Evolutionary conservation across 64 coral and sea anemone genomes (phyloP).

Genomic region (Porites australiensis): DNA sequence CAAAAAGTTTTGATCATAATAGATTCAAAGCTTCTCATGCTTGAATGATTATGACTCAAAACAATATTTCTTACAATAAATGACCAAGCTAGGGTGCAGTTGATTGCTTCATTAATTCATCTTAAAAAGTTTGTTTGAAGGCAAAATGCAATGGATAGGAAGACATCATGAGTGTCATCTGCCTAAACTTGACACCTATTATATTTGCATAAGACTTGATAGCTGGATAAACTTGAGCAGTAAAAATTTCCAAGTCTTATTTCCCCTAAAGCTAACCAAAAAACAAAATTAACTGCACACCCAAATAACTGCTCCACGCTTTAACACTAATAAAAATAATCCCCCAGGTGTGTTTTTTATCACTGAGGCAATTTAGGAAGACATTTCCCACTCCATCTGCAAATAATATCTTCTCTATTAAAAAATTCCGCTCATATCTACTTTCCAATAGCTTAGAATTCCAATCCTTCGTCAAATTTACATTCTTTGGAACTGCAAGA

Average conservation of each 20-base stretch:
- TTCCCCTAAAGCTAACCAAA: too few relatives aligned
- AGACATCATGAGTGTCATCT: not conserved
- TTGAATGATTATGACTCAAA: not conserved
- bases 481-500: not conserved
- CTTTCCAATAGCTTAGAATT: conserved; percentile 4
- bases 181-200: conserved; percentile 7
- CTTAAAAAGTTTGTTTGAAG: not conserved
- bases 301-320: not conserved
- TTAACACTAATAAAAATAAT: not conserved
- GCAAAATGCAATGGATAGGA: not conserved
- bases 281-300: not conserved
- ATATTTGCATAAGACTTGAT: not conserved
- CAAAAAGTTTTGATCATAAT: not conserved
- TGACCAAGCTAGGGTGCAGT: not conserved
- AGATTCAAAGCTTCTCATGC: not conserved
- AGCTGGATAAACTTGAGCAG: not conserved
- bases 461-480: conserved; percentile 13
- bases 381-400: conserved; percentile 12
- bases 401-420: conserved; percentile 21
- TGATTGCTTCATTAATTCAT: not conserved
- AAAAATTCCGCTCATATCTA: conserved; percentile 12
- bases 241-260: not conserved
- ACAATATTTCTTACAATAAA: not conserved
- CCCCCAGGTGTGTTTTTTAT: not conserved
- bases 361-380: not conserved